A percentile compares a stretch with the other conserved stretches of the same genome.
Conservation (phyloP, 2,888 invertebrate species). For the Neoscelio sp. region DNA sequence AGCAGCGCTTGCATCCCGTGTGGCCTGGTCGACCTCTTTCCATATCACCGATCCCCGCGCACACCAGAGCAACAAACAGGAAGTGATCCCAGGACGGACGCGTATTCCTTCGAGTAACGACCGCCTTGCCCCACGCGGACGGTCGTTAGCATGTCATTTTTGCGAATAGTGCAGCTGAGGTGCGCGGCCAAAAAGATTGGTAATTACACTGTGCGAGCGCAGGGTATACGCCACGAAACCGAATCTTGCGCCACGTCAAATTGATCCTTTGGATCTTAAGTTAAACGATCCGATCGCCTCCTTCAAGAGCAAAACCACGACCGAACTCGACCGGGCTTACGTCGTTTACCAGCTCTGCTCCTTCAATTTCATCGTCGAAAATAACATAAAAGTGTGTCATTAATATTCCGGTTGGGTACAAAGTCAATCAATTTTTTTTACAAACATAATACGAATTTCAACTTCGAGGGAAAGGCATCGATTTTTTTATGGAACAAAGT, state of each 20-base stretch:
- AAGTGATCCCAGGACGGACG: no score
- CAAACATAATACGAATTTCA: no score
- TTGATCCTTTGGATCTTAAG: conserved; percentile 91
- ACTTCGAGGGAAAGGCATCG: no score
- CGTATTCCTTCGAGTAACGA: background rate
- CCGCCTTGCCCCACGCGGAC: background rate
- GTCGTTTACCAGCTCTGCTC: conserved; percentile 96
- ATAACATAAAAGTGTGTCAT: conserved; percentile 97
- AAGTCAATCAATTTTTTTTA: no score
- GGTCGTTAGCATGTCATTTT: conserved; percentile 77
- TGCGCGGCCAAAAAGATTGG: conserved; percentile 78
- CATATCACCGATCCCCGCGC: no score
- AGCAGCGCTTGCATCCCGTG: no score
- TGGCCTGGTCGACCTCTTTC: no score
- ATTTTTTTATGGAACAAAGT: no score
- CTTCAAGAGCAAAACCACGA: conserved; percentile 97
- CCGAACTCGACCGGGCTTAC: conserved; percentile 95
- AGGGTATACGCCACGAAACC: conserved; percentile 68
- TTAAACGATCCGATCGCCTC: conserved; percentile 96
- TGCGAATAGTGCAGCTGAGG: conserved; percentile 79
- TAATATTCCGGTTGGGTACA: no score
- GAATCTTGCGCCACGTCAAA: conserved; percentile 76
- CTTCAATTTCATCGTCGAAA: conserved; percentile 93
- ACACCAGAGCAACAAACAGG: no score
- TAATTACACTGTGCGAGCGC: conserved; percentile 75